Percentiles rank a stretch among this genome's conserved stretches.
Evolutionary conservation across 2,113 vertebrate species (phyloP).

Genomic region (Shinisaurus crocodilurus): DNA sequence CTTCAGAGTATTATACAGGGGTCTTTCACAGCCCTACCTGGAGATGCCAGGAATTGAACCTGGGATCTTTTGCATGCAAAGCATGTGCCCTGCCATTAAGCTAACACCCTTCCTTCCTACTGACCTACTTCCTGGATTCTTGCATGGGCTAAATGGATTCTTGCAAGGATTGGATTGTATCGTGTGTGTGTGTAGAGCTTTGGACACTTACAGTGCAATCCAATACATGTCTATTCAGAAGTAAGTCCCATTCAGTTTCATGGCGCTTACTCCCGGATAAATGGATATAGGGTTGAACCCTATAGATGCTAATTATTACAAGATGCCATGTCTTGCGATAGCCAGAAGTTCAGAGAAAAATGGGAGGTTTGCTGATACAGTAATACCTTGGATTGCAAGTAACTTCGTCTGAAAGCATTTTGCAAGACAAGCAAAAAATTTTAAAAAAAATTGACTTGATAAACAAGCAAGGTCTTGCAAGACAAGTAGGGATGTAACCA

Average conservation of each 20-base stretch:
- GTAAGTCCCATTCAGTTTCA: too few species aligned
- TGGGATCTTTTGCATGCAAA: background rate
- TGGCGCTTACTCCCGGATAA: too few species aligned
- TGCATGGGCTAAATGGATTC: too few species aligned
- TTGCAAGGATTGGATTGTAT: background rate
- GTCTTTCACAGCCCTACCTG: background rate
- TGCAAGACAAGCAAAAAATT: too few species aligned
- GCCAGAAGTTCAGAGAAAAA: background rate
- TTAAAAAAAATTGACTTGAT: too few species aligned
- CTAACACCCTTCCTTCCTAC: conserved; percentile 28
- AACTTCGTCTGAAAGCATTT: too few species aligned
- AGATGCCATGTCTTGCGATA: background rate
- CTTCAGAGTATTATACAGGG: background rate
- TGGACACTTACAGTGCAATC: background rate
- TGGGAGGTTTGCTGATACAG: background rate
- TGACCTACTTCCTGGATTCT: background rate
- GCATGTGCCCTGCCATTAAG: background rate
- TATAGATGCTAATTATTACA: background rate
- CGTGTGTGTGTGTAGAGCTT: background rate
- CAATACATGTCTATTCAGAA: too few species aligned
- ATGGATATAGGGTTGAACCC: background rate
- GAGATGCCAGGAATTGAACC: background rate
- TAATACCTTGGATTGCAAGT: too few species aligned
- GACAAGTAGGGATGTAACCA: too few species aligned
- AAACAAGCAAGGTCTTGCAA: too few species aligned